Conservation (phyloP, 1,140 invertebrate genomes). For the Globodera ellingtonae region DNA sequence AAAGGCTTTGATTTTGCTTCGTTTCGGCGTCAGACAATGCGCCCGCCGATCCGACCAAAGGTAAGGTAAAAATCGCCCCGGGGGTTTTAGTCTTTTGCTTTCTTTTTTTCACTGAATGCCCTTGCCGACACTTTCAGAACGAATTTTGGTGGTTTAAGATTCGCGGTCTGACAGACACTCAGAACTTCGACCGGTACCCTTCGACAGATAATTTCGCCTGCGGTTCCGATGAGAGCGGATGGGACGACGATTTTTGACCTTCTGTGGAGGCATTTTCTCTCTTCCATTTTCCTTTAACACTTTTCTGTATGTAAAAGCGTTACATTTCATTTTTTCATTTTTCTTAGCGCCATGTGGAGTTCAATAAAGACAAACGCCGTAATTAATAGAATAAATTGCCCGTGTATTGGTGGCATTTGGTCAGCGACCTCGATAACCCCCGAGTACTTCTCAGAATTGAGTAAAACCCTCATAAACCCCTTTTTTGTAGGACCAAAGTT, state of each 20-base stretch:
- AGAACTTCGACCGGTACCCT: conserved; percentile 61
- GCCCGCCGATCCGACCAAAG: conserved; percentile 77
- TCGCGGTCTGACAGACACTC: conserved; percentile 53
- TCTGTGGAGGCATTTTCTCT: background rate
- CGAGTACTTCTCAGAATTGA: no score
- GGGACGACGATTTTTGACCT: conserved; percentile 57
- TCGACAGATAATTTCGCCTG: conserved; percentile 55
- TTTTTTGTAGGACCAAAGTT: no score
- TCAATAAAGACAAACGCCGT: no score
- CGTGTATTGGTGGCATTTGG: no score
- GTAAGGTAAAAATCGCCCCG: conserved; percentile 30
- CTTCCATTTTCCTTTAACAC: conserved; percentile 1
- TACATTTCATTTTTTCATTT: background rate
- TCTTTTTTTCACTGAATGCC: no score
- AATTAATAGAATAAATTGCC: no score
- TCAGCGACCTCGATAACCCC: no score
- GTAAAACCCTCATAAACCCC: no score
- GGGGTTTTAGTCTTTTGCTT: no score
- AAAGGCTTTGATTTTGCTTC: conserved; percentile 99
- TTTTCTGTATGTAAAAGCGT: background rate
- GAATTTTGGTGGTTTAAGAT: conserved; percentile 38
- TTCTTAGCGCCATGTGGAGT: background rate
- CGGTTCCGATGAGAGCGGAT: conserved; percentile 55
- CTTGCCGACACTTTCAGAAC: no score
- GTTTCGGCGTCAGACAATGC: conserved; percentile 80